Evolutionary conservation across 2,888 invertebrate species (phyloP).

Genomic region (Ophion costatus): DNA sequence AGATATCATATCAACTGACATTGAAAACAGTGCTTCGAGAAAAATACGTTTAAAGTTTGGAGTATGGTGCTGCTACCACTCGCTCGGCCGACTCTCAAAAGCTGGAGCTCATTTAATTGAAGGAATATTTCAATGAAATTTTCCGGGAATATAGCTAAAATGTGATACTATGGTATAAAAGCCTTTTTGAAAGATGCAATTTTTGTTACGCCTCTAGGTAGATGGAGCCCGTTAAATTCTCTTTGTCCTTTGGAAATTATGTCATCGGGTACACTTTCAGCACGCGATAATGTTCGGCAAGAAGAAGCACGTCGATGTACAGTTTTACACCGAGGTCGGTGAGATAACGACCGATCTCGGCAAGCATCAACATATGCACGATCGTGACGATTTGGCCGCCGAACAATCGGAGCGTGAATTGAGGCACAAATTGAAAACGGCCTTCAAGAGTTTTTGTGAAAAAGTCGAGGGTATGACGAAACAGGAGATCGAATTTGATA

Average conservation of each 20-base stretch:
- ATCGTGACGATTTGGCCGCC: slow-evolving; percentile 98
- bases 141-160: no score
- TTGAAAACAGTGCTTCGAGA: no score
- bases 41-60: no score
- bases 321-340: slow-evolving; percentile 99
- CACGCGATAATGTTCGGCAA: slow-evolving; percentile 99
- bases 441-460: slow-evolving; percentile 99
- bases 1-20: no score
- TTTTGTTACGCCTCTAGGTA: no score
- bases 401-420: slow-evolving; percentile 99
- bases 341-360: slow-evolving; percentile 99
- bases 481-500: slow-evolving; percentile 98
- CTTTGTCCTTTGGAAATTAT: background rate
- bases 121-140: no score
- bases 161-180: no score
- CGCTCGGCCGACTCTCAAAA: no score
- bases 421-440: slow-evolving; percentile 97
- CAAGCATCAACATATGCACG: slow-evolving; percentile 99
- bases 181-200: no score
- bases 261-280: slow-evolving; percentile 77
- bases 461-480: slow-evolving; percentile 98
- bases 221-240: no score
- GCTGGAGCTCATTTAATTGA: no score
- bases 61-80: no score
- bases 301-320: slow-evolving; percentile 99